Percentiles rank a stretch among this genome's conserved stretches.
These are phyloP conservation scores for Phenganax marumi DNA, from an alignment of 92 coral and sea anemone genomes.

Conservation along the genomic window DNA sequence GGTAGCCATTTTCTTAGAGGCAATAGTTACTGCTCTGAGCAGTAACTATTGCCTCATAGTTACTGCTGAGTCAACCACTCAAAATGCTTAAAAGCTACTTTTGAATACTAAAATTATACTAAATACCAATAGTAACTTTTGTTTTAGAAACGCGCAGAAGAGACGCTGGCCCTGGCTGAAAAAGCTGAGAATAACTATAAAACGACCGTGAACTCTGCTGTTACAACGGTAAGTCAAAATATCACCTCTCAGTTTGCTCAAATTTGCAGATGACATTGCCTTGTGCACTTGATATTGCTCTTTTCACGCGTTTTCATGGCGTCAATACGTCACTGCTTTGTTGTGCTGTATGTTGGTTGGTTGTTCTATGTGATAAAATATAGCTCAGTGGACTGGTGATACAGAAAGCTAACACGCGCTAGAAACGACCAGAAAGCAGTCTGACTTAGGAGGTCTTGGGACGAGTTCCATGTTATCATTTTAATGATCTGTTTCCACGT, in stretches of 20 bases:
- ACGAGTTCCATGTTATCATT: not conserved
- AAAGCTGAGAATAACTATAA: slow-evolving; percentile 57
- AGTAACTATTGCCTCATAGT: too few species aligned
- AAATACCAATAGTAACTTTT: not conserved
- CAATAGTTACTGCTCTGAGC: too few species aligned
- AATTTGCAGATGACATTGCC: not conserved
- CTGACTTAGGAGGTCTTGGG: not conserved
- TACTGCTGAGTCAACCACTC: too few species aligned
- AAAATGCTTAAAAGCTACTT: too few species aligned
- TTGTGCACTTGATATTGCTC: not conserved
- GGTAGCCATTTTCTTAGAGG: too few species aligned
- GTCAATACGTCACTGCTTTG: too few species aligned
- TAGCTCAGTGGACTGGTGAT: too few species aligned
- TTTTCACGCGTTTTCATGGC: not conserved
- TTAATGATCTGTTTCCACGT: not conserved
- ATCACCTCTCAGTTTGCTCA: not conserved
- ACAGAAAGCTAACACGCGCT: too few species aligned
- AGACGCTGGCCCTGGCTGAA: slow-evolving; percentile 50
- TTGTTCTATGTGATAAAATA: too few species aligned
- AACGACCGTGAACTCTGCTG: slow-evolving; percentile 31
- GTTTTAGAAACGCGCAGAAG: slow-evolving; percentile 51
- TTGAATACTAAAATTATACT: too few species aligned
- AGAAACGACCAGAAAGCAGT: too few species aligned
- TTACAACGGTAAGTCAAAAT: slow-evolving; percentile 51
- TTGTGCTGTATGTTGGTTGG: too few species aligned